Percentiles rank a stretch among this genome's conserved stretches.
phyloP scores from a whole-genome alignment of 2,797 vertebrate genomes.

The Botia kubotai region DNA sequence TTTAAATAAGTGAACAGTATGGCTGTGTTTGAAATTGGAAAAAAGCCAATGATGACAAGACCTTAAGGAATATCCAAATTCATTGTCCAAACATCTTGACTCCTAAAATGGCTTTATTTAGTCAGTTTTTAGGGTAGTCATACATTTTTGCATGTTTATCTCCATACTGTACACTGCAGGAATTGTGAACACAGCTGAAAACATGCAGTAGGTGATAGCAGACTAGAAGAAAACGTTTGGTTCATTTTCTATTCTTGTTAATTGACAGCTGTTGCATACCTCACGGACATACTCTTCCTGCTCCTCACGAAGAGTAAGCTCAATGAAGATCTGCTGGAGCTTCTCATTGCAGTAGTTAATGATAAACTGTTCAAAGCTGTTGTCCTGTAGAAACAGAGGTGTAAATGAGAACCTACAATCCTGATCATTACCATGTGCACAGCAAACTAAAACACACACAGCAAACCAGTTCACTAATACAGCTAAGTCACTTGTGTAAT shows the following conservation, averaged over 20 bases:
- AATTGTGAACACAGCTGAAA: too few relatives aligned
- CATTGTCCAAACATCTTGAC: not conserved
- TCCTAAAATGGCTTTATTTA: too few relatives aligned
- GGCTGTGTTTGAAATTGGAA: not conserved
- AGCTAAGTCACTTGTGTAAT: not conserved
- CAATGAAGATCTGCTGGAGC: slow-evolving; percentile 98
- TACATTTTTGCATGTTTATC: too few relatives aligned
- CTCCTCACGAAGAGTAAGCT: slow-evolving; percentile 95
- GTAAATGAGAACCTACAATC: not conserved
- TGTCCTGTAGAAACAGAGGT: slow-evolving; percentile 81
- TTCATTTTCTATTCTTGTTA: not conserved
- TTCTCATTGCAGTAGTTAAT: slow-evolving; percentile 99
- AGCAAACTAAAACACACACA: slow-evolving; percentile 36
- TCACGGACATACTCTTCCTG: slow-evolving; percentile 97
- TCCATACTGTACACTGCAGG: too few relatives aligned
- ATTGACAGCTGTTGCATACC: slow-evolving; percentile 71
- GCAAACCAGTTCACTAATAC: slow-evolving; percentile 28
- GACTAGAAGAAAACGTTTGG: not conserved
- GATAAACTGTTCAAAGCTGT: slow-evolving; percentile 99
- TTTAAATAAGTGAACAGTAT: not conserved
- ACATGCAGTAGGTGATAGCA: not conserved
- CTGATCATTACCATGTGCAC: slow-evolving; percentile 17
- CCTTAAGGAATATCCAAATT: not conserved
- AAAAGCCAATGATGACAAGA: not conserved
- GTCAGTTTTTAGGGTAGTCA: too few relatives aligned